Percentiles rank a stretch among this genome's conserved stretches.
phyloP scores from a whole-genome alignment of 2,888 invertebrate genomes.

The Mythimna loreyi region DNA sequence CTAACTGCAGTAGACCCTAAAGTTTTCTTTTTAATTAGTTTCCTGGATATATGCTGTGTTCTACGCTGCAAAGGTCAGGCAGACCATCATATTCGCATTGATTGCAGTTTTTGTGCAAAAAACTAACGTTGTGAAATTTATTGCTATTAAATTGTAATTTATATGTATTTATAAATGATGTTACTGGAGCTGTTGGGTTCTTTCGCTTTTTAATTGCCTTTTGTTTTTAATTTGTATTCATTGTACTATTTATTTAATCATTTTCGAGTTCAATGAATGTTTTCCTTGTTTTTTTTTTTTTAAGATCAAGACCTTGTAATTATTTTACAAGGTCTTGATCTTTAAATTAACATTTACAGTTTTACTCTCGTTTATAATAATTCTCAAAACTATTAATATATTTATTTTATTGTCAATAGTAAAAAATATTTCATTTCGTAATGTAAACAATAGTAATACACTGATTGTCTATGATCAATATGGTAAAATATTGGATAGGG shows the following conservation, averaged over 20 bases:
- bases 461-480: conserved; percentile 1
- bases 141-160: conserved; percentile 55
- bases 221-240: not conserved
- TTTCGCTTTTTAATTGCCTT: conserved; percentile 19
- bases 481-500: not conserved
- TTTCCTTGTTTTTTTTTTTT: not conserved
- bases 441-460: conserved; percentile 16
- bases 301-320: not conserved
- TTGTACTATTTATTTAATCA: not conserved
- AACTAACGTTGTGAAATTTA: conserved; percentile 28
- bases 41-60: conserved; percentile 31
- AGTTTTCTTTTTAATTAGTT: conserved; percentile 38
- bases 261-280: not conserved
- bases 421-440: not conserved
- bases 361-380: conserved; percentile 2
- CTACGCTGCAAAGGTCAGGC: conserved; percentile 52
- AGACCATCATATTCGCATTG: conserved; percentile 25
- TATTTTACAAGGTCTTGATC: too few relatives aligned
- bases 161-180: conserved; percentile 48
- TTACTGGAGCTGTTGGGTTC: conserved; percentile 16
- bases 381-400: not conserved
- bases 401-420: conserved; percentile 10
- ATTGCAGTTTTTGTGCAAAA: conserved; percentile 39
- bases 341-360: not conserved
- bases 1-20: conserved; percentile 46